These are phyloP conservation scores for Sebastes iracundus DNA, from an alignment of 2,797 vertebrate species.

Conservation along the genomic window DNA sequence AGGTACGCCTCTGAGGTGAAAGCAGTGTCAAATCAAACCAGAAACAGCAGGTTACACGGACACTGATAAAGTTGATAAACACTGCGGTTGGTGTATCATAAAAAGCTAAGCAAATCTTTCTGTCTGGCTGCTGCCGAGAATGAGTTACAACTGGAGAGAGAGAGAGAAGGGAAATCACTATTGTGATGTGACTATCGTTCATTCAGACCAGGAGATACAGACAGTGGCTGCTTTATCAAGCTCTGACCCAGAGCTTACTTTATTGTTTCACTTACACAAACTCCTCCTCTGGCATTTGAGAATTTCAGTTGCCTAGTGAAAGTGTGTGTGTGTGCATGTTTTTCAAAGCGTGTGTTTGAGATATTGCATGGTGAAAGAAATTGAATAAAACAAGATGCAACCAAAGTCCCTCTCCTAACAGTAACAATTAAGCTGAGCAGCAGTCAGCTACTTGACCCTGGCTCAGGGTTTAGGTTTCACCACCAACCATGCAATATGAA, in stretches of 20 bases:
- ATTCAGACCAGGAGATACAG: constrained; percentile 5
- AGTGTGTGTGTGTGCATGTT: not conserved
- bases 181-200: not conserved
- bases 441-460: not conserved
- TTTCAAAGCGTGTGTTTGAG: not conserved
- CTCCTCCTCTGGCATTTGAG: not conserved
- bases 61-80: not conserved
- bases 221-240: not conserved
- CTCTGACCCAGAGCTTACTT: not conserved
- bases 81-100: not conserved
- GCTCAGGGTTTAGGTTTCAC: not conserved
- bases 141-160: not conserved
- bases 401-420: not conserved
- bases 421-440: not conserved
- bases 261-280: not conserved
- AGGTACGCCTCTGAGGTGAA: not conserved
- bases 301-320: not conserved
- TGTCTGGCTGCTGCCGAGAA: not conserved
- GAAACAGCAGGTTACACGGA: not conserved
- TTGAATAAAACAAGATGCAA: not conserved
- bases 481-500: not conserved
- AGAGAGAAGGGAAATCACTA: not conserved
- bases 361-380: not conserved
- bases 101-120: not conserved
- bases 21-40: not conserved